Evolutionary conservation across 2,888 invertebrate species (phyloP), one percentile per base, ranked within the genome.

Genomic region (Hylaea fasciaria): DNA sequence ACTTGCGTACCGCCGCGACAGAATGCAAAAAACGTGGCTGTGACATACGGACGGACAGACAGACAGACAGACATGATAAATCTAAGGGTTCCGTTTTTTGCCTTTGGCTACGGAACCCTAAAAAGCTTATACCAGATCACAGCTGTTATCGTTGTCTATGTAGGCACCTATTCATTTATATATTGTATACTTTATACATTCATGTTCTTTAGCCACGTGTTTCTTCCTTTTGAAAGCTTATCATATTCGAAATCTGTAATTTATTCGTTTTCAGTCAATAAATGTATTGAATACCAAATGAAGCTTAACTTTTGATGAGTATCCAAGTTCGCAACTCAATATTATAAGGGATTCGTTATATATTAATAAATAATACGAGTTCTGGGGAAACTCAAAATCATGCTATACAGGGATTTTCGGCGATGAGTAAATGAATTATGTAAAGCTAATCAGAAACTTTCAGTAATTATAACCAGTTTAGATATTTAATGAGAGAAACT

Each of bases 361-460:
- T 54, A 46, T 58, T 43, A 32, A 52, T 37, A 37, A 39, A n/a
- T 40, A 40, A 37, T 53, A 32, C 12, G 58, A 61, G 35, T 49
- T 53, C 22, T 44, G 29, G n/a, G n/a, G 28, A 47, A 63, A 58
- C 45, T 52, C 35, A 40, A 53, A 63, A 53, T 56, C 52, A 53
- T 46, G 48, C 58, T 57, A 54, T 46, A 47, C 35, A 47, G 39
- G 1, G 46, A 29, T 29, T 55, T 55, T 50, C 40, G 37, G 32
- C 28, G 35, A 32, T 35, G 40, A 46, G 39, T 17, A 54, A 54
- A 43, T 59, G 44, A 60, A 64, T 57, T 45, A 60, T 50, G 51
- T 43, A 61, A 63, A 63, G 52, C 55, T 63, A 56, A 56, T 50
- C 40, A 29, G 45, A 60, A 54, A 57, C 40, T 58, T 58, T 48